phyloP scores from a whole-genome alignment of 1,140 invertebrate species.

The Drosophila tropicalis region DNA sequence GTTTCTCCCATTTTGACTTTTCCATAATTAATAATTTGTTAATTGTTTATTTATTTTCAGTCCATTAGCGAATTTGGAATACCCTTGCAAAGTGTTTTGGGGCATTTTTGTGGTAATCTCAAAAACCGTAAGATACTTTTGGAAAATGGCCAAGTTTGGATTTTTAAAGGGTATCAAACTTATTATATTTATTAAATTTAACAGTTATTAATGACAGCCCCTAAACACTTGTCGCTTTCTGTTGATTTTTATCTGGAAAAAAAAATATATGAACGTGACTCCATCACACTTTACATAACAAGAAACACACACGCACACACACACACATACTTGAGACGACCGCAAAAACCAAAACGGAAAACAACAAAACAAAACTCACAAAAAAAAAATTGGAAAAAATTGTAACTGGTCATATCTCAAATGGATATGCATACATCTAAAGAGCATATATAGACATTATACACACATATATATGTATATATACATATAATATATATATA shows the following conservation, averaged over 20 bases:
- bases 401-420: conserved; percentile 48
- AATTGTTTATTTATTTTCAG: no score
- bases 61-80: no score
- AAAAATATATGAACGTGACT: conserved; percentile 64
- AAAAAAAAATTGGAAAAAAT: neutral
- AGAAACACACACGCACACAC: conserved; percentile 11
- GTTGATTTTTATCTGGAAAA: conserved; percentile 51
- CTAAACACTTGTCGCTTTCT: conserved; percentile 50
- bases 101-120: no score
- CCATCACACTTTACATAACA: conserved; percentile 69
- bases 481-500: neutral
- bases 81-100: no score
- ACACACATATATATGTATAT: neutral
- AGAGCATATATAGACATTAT: neutral
- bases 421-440: conserved; percentile 25
- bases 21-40: no score
- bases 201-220: conserved; percentile 59
- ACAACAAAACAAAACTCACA: conserved; percentile 13
- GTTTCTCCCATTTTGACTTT: no score
- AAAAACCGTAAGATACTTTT: no score
- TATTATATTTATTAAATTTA: conserved; percentile 32
- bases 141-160: neutral
- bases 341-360: conserved; percentile 58
- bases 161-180: conserved; percentile 26
- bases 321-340: conserved; percentile 61